Evolutionary conservation across 2,113 vertebrate genomes (phyloP).

Genomic region (Daubentonia madagascariensis): DNA sequence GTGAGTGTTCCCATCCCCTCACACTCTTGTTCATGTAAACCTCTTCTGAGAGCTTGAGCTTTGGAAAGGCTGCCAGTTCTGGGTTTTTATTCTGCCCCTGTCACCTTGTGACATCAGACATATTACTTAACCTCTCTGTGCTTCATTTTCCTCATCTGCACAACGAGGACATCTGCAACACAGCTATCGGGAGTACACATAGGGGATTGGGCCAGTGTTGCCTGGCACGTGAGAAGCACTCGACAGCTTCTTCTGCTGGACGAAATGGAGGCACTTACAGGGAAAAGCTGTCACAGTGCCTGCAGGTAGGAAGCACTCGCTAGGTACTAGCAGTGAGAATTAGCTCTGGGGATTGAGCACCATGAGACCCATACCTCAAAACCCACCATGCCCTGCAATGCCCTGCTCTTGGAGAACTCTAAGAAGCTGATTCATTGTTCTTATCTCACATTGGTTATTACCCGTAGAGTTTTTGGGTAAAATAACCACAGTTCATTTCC

Average conservation of each 20-base stretch:
- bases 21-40: not conserved
- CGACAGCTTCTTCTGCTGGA: not conserved
- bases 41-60: not conserved
- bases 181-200: accelerated
- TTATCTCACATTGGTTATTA: not conserved
- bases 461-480: not conserved
- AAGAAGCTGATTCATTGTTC: not conserved
- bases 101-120: not conserved
- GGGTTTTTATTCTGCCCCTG: not conserved
- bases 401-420: not conserved
- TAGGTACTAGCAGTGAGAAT: not conserved
- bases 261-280: not conserved
- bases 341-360: not conserved
- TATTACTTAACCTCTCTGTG: not conserved
- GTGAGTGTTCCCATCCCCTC: no score
- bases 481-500: not conserved
- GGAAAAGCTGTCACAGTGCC: not conserved
- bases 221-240: not conserved
- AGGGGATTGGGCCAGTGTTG: not conserved
- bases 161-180: not conserved
- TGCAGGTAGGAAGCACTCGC: accelerated
- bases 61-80: not conserved
- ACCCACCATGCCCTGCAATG: not conserved
- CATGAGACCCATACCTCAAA: not conserved
- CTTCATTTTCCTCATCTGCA: not conserved